Conservation (phyloP, 2,888 invertebrate species). For the Petrophora chlorosata region DNA sequence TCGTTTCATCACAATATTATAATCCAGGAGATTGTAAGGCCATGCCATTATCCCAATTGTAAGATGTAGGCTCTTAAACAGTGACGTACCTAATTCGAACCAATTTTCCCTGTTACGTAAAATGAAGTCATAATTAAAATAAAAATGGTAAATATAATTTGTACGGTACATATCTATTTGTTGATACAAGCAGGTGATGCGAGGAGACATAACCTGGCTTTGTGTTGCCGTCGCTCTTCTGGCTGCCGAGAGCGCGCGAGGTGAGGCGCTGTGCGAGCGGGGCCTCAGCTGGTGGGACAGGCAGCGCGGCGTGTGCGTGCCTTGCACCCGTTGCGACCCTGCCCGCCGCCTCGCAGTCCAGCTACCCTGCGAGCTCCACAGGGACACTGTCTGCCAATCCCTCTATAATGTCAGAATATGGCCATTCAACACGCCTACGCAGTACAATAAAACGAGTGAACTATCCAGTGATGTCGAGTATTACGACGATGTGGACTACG, state of each 20-base stretch:
- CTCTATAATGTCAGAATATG: conserved; percentile 86
- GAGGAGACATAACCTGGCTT: conserved; percentile 67
- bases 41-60: too few species aligned
- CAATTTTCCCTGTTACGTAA: too few species aligned
- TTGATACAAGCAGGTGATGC: conserved; percentile 69
- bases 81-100: too few species aligned
- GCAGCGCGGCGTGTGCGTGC: conserved; percentile 85
- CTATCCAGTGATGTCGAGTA: conserved; percentile 69
- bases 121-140: too few species aligned
- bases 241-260: conserved; percentile 61
- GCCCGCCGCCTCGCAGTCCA: conserved; percentile 84
- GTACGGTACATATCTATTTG: background rate
- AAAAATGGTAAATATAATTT: too few species aligned
- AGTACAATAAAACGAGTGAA: conserved; percentile 52
- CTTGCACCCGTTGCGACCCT: conserved; percentile 88
- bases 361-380: conserved; percentile 89
- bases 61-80: too few species aligned
- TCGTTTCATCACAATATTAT: too few species aligned
- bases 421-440: conserved; percentile 76
- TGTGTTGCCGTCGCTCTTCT: conserved; percentile 73
- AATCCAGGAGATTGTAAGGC: too few species aligned
- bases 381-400: conserved; percentile 89
- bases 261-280: conserved; percentile 69
- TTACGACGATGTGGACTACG: conserved; percentile 73
- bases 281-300: conserved; percentile 89